phyloP scores from a whole-genome alignment of 30 jellyfish, hydroid and myxozoan genomes.

The Sanderia malayensis region DNA sequence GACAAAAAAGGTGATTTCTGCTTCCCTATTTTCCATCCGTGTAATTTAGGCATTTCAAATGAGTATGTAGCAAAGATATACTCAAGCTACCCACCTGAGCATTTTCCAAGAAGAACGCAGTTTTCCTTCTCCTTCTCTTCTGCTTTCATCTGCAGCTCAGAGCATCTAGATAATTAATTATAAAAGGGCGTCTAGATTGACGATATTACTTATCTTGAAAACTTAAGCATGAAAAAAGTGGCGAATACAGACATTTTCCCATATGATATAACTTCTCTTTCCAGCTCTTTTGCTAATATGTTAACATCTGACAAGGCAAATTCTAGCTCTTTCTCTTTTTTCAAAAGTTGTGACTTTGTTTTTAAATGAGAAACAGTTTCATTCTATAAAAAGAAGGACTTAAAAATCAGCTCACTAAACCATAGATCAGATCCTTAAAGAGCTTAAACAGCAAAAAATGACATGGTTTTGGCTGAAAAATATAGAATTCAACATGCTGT shows the following conservation, averaged over 20 bases:
- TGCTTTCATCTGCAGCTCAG: not conserved
- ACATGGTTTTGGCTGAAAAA: too few species aligned
- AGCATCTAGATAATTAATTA: conserved; percentile 1
- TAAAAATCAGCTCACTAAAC: too few species aligned
- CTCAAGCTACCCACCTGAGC: too few species aligned
- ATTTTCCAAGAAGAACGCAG: conserved; percentile 39
- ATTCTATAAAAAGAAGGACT: conserved; percentile 30
- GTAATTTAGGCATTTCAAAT: too few species aligned
- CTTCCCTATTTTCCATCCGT: too few species aligned
- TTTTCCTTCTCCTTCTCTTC: conserved; percentile 22
- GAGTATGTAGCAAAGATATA: too few species aligned
- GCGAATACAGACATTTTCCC: conserved; percentile 22
- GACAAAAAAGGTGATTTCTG: too few species aligned
- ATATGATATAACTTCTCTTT: conserved; percentile 19
- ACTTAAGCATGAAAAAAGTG: not conserved
- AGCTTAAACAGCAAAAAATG: too few species aligned
- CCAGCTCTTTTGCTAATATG: conserved; percentile 26
- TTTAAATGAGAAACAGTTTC: conserved; percentile 19
- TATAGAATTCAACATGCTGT: too few species aligned
- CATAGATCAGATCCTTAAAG: too few species aligned
- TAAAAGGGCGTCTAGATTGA: not conserved
- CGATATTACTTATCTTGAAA: not conserved
- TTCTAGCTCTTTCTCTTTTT: conserved; percentile 40
- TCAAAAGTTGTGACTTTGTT: conserved; percentile 31
- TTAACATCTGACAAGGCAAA: conserved; percentile 41